phyloP scores from a whole-genome alignment of 1,140 invertebrate genomes.

The Aradophagus sp. region DNA sequence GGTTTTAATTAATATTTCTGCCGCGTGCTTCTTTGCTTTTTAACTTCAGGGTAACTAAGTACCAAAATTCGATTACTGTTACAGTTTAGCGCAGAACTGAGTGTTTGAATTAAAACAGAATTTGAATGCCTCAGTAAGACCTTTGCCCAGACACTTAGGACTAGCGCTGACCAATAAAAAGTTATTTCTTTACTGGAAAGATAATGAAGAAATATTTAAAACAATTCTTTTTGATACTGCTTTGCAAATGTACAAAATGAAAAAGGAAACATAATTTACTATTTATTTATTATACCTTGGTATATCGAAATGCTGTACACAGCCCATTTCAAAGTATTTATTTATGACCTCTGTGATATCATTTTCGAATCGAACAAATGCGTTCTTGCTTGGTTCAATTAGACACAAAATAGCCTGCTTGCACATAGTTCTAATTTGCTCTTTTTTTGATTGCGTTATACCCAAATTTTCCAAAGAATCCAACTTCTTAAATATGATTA shows the following conservation, averaged over 20 bases:
- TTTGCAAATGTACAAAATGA: no score
- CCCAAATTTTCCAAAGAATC: conserved; percentile 7
- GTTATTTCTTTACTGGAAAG: conserved; percentile 25
- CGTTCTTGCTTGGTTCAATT: conserved; percentile 61
- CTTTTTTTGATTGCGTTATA: conserved; percentile 31
- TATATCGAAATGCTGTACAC: conserved; percentile 49
- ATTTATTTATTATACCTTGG: conserved; percentile 45
- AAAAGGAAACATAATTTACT: conserved; percentile 1
- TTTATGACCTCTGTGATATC: conserved; percentile 44
- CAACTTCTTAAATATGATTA: conserved; percentile 34
- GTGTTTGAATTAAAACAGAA: conserved; percentile 47
- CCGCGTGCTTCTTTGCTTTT: not conserved
- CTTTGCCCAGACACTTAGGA: conserved; percentile 55
- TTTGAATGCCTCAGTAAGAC: conserved; percentile 49
- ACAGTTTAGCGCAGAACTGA: conserved; percentile 49
- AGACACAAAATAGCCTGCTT: conserved; percentile 59
- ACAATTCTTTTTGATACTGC: no score
- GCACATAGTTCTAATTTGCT: conserved; percentile 51
- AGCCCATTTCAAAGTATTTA: conserved; percentile 46
- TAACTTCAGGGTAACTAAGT: conserved; percentile 32
- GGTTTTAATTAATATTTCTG: not conserved
- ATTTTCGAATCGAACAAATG: conserved; percentile 54
- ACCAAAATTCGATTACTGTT: conserved; percentile 46
- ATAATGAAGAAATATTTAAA: no score
- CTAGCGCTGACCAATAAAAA: conserved; percentile 49